Evolutionary conservation across 2,888 invertebrate genomes (phyloP), one percentile per base, ranked within the genome.

Genomic region (Coenonympha glycerion): DNA sequence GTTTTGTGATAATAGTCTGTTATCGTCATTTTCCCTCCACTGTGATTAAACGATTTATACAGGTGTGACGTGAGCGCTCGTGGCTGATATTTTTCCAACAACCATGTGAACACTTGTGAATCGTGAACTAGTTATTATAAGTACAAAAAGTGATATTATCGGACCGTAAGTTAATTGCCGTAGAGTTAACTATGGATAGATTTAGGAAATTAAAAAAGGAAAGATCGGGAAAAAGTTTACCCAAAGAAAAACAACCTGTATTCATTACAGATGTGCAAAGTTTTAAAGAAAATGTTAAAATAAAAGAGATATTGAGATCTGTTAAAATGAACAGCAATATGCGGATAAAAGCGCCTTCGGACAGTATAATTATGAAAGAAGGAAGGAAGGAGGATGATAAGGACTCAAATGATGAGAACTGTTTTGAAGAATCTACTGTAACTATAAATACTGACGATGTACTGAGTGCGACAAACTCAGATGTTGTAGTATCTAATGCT

Each of bases 261-360:
- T 74, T 74, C 55, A 72, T 71, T 47, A 63, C 71, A 6, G 86
- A 86, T 47, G 71, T 81, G 0, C 86, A 79, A 58, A 70, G 73
- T 28, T 71, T 82, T 5, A 83, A 79, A 57, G 86, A 84, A 61
- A 84, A 82, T 59, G 62, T 81, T 0, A 84, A 83, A 72, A 83
- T 85, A 42, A 82, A 76, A 53, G 83, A 85, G 58, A 83, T 85
- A 50, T 67, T 86, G 39, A 68, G 80, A 56, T 82, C 76, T 6
- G 86, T 85, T 0, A 86, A 84, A 71, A 84, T 84, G 76, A 85
- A 79, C 40, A 84, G 78, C 42, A 83, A 82, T 57, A 79, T 81
- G 79, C 68, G 81, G 26, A 61, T 83, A 19, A 82, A 82, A 56
- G 79, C 78, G 1, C 83, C 82, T 2, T 68, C 69, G 8, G 79